Conservation (phyloP, 2,888 invertebrate genomes). For the Aelia acuminata region DNA sequence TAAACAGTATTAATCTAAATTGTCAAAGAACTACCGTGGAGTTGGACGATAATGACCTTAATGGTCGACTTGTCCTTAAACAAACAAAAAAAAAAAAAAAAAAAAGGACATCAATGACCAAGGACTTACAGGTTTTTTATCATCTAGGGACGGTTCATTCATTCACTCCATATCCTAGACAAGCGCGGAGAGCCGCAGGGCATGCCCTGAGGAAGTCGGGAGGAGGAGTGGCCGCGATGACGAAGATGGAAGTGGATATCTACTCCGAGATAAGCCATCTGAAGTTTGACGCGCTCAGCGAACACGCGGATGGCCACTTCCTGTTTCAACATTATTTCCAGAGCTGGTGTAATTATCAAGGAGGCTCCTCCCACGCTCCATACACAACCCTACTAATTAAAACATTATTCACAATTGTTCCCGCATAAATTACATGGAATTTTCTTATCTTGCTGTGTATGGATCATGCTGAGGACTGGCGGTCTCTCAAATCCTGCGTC, state of each 20-base stretch:
- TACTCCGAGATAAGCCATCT: constrained; percentile 31
- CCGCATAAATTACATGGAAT: constrained; percentile 33
- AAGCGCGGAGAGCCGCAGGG: not conserved
- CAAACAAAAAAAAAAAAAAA: too few species aligned
- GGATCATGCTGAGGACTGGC: not conserved
- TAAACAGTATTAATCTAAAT: too few species aligned
- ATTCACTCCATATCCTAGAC: too few species aligned
- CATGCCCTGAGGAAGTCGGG: not conserved
- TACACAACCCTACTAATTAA: constrained; percentile 45
- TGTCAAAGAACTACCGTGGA: too few species aligned
- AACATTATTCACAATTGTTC: constrained; percentile 50
- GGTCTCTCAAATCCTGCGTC: not conserved
- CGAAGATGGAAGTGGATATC: constrained; percentile 9
- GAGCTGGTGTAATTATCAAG: not conserved
- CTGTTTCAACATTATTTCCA: constrained; percentile 35
- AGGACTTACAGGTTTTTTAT: too few species aligned
- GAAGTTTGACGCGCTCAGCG: constrained; percentile 38
- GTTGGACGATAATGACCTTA: too few species aligned
- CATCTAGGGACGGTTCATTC: too few species aligned
- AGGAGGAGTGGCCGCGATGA: constrained; percentile 22
- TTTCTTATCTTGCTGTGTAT: constrained; percentile 22
- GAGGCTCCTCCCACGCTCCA: constrained; percentile 44
- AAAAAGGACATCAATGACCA: too few species aligned
- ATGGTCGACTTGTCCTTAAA: too few species aligned
- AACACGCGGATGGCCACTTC: constrained; percentile 17